Percentiles rank a stretch among this genome's conserved stretches.
These are phyloP conservation scores for Periophthalmus modestus DNA, from an alignment of 2,113 vertebrate genomes.

Conservation along the genomic window DNA sequence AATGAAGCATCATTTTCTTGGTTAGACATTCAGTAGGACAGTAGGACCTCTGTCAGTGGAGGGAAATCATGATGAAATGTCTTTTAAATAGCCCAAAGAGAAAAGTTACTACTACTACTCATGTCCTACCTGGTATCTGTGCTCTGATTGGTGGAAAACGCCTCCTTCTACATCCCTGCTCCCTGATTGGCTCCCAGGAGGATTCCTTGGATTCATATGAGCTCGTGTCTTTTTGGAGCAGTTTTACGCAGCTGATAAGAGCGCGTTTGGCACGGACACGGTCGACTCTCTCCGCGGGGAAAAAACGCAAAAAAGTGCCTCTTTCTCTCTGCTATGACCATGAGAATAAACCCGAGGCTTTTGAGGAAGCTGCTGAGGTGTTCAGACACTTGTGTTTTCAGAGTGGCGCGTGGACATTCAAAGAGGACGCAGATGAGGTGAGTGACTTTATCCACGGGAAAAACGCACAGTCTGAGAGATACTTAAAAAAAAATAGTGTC, in stretches of 20 bases:
- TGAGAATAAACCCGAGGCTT: constrained; percentile 34
- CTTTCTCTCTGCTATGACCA: constrained; percentile 41
- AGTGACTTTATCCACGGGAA: constrained; percentile 5
- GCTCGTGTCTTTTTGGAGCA: neutral
- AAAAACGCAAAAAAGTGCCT: neutral
- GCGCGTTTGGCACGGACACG: neutral
- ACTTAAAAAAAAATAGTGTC: too few species aligned
- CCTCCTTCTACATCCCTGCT: neutral
- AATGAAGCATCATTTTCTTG: too few species aligned
- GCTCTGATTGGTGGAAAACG: neutral
- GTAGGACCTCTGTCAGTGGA: too few species aligned
- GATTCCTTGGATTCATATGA: neutral
- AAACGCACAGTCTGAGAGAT: too few species aligned
- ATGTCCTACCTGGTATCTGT: neutral
- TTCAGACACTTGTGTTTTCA: constrained; percentile 24
- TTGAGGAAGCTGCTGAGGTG: constrained; percentile 54
- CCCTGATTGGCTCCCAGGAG: neutral
- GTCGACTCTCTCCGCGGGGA: neutral
- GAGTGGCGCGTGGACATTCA: constrained; percentile 23
- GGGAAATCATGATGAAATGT: too few species aligned
- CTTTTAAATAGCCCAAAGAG: neutral
- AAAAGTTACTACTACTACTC: neutral
- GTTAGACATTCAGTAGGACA: too few species aligned
- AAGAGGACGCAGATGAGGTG: constrained; percentile 58
- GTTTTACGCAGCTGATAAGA: neutral